These are phyloP conservation scores for Cuniculus paca DNA, from an alignment of 2,797 vertebrate species.

Conservation along the genomic window DNA sequence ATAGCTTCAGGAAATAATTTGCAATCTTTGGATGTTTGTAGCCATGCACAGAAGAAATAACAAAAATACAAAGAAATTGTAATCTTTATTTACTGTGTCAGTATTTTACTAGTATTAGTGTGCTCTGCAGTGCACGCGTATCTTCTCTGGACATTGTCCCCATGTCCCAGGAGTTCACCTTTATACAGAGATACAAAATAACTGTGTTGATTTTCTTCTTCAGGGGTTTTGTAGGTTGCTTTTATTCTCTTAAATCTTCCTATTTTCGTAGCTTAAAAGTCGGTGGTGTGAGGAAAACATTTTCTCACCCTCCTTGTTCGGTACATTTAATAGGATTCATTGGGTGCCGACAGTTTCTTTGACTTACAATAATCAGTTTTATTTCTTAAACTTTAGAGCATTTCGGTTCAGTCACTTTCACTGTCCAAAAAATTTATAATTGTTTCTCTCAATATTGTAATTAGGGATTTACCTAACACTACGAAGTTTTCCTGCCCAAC, in stretches of 20 bases:
- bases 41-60: background rate
- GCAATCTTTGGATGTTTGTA: background rate
- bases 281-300: background rate
- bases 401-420: background rate
- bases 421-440: background rate
- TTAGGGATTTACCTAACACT: slow-evolving; percentile 2
- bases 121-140: background rate
- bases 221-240: slow-evolving; percentile 7
- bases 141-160: slow-evolving; percentile 30
- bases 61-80: background rate
- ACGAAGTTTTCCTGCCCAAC: background rate
- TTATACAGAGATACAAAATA: slow-evolving; percentile 1
- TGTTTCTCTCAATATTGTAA: background rate
- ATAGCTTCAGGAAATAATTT: background rate
- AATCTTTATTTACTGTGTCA: slow-evolving; percentile 30
- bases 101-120: slow-evolving; percentile 4
- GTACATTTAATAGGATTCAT: background rate
- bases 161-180: background rate
- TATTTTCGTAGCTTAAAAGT: background rate
- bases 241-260: background rate
- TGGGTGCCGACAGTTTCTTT: background rate
- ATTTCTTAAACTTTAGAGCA: background rate
- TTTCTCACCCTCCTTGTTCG: background rate
- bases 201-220: slow-evolving; percentile 30
- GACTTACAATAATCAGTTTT: background rate